phyloP scores from a whole-genome alignment of 2,888 invertebrate genomes.

The Agrochola macilenta region DNA sequence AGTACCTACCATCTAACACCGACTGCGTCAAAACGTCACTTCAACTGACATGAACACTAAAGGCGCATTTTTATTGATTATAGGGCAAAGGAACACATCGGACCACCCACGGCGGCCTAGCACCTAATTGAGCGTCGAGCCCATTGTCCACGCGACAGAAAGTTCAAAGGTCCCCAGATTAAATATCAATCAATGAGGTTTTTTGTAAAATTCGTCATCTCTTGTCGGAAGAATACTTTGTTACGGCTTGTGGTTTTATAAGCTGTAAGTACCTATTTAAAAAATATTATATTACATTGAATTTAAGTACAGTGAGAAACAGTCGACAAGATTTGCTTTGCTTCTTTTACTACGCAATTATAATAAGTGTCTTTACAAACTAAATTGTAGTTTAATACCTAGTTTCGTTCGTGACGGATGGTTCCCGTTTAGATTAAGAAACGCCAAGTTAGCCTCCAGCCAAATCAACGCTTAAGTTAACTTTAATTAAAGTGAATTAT shows the following conservation, averaged over 20 bases:
- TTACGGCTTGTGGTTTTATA: constrained; percentile 46
- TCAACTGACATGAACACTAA: constrained; percentile 73
- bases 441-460: constrained; percentile 25
- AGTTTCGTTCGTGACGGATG: constrained; percentile 23
- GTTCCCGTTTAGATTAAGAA: constrained; percentile 26
- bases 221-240: constrained; percentile 56
- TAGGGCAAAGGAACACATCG: constrained; percentile 75
- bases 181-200: constrained; percentile 78
- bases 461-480: constrained; percentile 19
- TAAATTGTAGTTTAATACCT: constrained; percentile 20
- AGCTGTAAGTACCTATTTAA: not conserved
- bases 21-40: constrained; percentile 76
- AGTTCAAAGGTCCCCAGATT: constrained; percentile 83
- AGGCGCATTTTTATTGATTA: constrained; percentile 79
- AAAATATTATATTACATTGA: constrained; percentile 50
- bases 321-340: not conserved
- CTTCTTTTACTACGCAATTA: constrained; percentile 10
- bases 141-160: constrained; percentile 78
- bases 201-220: constrained; percentile 72
- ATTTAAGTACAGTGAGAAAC: constrained; percentile 38
- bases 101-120: constrained; percentile 81
- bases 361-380: constrained; percentile 5
- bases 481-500: constrained; percentile 45
- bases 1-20: constrained; percentile 55
- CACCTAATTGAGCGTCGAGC: constrained; percentile 79